Percentiles rank a stretch among this genome's conserved stretches.
These are phyloP conservation scores for Dryoscopus gambensis DNA, from an alignment of 2,113 vertebrate genomes.

Conservation along the genomic window DNA sequence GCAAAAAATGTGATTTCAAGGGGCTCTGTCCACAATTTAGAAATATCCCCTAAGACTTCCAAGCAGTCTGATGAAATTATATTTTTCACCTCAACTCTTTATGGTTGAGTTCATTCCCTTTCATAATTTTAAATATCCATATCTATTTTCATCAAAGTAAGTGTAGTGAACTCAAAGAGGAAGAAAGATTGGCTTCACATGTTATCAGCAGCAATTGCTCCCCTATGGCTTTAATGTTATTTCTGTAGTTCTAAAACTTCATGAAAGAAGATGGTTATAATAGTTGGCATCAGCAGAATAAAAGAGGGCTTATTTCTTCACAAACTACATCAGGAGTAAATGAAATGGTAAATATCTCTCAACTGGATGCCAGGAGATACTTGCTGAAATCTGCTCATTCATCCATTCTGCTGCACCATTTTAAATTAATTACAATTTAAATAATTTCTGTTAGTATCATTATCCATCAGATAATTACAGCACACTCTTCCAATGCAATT, in stretches of 20 bases:
- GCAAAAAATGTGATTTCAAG: not conserved
- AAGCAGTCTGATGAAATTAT: not conserved
- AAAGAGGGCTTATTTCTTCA: not conserved
- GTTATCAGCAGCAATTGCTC: constrained; percentile 24
- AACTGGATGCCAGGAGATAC: not conserved
- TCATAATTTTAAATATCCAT: constrained; percentile 17
- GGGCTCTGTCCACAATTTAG: not conserved
- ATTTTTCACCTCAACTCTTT: not conserved
- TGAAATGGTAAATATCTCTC: not conserved
- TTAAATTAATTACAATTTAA: constrained; percentile 9
- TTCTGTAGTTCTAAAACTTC: constrained; percentile 5
- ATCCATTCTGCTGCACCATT: not conserved
- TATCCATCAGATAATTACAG: not conserved
- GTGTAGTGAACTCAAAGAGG: not conserved
- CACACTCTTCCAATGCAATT: not conserved
- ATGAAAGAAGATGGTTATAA: not conserved
- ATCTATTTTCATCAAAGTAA: constrained; percentile 44
- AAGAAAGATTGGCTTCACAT: not conserved
- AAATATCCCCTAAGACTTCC: not conserved
- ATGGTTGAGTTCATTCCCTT: not conserved
- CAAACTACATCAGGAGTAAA: not conserved
- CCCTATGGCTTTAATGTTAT: not conserved
- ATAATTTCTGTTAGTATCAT: not conserved
- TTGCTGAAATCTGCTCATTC: not conserved
- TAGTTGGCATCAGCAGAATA: not conserved